These are phyloP conservation scores for Eutolmus rufibarbis DNA, from an alignment of 2,888 invertebrate species.

Conservation along the genomic window DNA sequence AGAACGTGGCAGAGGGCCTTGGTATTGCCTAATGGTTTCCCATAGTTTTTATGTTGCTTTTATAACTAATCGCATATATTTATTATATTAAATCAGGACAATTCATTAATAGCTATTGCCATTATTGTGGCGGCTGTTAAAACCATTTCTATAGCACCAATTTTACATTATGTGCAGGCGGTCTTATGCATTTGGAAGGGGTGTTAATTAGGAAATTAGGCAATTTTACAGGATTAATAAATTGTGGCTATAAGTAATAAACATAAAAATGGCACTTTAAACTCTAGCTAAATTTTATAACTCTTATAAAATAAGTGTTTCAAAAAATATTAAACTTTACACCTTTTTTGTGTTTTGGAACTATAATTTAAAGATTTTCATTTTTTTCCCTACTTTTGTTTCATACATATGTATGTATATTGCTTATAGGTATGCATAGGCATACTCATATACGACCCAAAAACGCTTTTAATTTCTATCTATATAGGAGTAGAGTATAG, in stretches of 20 bases:
- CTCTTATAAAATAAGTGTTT: too few species aligned
- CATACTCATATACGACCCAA: too few species aligned
- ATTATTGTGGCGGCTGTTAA: background rate
- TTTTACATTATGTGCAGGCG: background rate
- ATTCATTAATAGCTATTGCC: background rate
- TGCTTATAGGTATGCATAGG: too few species aligned
- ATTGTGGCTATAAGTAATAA: background rate
- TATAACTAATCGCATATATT: background rate
- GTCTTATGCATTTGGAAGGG: background rate
- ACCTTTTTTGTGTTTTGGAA: too few species aligned
- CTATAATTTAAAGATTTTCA: too few species aligned
- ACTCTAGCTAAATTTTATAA: background rate
- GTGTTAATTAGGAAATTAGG: background rate
- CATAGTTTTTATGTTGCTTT: background rate
- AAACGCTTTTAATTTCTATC: too few species aligned
- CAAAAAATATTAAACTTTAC: too few species aligned
- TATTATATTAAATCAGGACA: background rate
- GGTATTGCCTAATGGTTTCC: background rate
- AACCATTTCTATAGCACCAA: background rate
- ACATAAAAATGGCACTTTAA: background rate
- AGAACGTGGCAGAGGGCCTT: background rate
- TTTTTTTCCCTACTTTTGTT: too few species aligned
- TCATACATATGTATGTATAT: too few species aligned
- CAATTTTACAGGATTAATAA: background rate
- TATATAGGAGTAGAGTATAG: too few species aligned